These are phyloP conservation scores for Tenthredo distinguenda DNA, from an alignment of 2,888 invertebrate species.

Conservation along the genomic window DNA sequence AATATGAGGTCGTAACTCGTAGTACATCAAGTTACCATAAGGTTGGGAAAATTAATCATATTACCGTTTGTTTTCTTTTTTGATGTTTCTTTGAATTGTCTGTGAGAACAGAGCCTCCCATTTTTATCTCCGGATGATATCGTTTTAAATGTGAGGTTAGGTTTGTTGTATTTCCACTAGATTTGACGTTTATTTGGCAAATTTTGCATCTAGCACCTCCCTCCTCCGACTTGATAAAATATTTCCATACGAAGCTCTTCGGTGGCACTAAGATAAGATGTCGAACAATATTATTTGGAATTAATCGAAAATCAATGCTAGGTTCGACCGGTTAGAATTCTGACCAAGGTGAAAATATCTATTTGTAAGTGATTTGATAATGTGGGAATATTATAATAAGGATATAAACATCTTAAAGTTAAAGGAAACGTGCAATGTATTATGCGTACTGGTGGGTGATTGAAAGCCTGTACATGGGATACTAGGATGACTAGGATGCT, in stretches of 20 bases:
- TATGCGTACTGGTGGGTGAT: too few species aligned
- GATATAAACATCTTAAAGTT: too few species aligned
- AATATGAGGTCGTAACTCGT: background rate
- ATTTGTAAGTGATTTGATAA: too few species aligned
- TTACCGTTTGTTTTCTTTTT: slow-evolving; percentile 17
- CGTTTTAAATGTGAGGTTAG: background rate
- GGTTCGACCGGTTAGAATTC: background rate
- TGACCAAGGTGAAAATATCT: background rate
- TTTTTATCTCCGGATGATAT: background rate
- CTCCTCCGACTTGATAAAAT: background rate
- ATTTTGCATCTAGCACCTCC: background rate
- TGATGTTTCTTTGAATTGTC: background rate
- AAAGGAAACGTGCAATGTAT: too few species aligned
- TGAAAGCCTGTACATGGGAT: too few species aligned
- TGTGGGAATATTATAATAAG: too few species aligned
- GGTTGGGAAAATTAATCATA: background rate
- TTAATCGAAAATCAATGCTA: too few species aligned
- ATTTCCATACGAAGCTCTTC: background rate
- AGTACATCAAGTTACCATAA: too few species aligned
- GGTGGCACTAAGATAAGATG: background rate
- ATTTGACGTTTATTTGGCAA: background rate
- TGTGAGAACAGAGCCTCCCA: background rate
- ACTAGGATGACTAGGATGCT: too few species aligned
- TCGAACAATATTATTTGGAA: too few species aligned
- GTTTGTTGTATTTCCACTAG: background rate